These are phyloP conservation scores for Camelus bactrianus DNA, from an alignment of 2,113 vertebrate species.

Conservation along the genomic window DNA sequence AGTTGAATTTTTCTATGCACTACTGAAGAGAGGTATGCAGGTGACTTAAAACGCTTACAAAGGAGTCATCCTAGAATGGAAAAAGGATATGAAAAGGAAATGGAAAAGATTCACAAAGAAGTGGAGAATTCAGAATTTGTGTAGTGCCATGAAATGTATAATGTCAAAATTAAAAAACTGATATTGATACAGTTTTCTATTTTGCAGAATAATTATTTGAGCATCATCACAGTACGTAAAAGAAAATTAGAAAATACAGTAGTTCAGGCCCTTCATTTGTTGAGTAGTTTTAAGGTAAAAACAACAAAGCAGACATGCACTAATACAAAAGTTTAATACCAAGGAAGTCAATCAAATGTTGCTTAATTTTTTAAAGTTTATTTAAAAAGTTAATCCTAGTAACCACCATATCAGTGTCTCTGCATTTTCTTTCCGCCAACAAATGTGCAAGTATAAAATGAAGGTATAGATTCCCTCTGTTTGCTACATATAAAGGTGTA, in stretches of 20 bases:
- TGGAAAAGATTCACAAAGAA: neutral
- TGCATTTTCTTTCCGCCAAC: neutral
- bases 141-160: neutral
- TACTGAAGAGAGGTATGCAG: neutral
- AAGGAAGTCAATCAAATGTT: neutral
- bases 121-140: neutral
- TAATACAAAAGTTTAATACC: slow-evolving; percentile 9
- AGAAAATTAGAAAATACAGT: neutral
- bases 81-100: neutral
- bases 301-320: neutral
- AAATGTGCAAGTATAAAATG: neutral
- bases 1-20: neutral
- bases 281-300: neutral
- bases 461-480: neutral
- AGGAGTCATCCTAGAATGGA: neutral
- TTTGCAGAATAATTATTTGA: neutral
- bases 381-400: neutral
- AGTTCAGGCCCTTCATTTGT: neutral
- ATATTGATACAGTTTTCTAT: neutral
- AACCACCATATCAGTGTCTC: neutral
- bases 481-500: neutral
- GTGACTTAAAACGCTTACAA: neutral
- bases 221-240: neutral
- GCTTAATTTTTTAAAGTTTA: neutral
- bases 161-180: neutral